phyloP scores from a whole-genome alignment of 2,113 vertebrate genomes.

The Corythoichthys intestinalis region DNA sequence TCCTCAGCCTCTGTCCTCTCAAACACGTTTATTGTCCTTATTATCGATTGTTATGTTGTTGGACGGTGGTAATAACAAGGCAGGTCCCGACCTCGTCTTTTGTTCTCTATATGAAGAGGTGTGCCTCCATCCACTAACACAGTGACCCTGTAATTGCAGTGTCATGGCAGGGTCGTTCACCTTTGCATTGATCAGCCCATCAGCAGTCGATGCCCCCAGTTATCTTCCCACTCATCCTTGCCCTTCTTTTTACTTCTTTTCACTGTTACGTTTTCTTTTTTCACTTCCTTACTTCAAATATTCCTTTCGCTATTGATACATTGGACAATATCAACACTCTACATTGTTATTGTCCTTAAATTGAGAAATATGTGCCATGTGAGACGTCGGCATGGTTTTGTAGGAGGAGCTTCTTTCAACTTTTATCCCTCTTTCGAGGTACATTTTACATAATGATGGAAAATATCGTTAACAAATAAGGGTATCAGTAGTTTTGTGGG shows the following conservation, averaged over 20 bases:
- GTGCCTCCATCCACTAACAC: background rate
- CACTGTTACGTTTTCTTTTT: background rate
- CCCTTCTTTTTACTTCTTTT: slow-evolving; percentile 14
- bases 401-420: background rate
- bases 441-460: background rate
- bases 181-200: slow-evolving; percentile 33
- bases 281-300: background rate
- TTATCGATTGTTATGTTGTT: slow-evolving; percentile 15
- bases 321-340: background rate
- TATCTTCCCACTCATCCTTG: slow-evolving; percentile 13
- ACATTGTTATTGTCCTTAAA: background rate
- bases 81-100: slow-evolving; percentile 20
- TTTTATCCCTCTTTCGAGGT: background rate
- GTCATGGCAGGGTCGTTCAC: slow-evolving; percentile 29
- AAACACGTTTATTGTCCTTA: slow-evolving; percentile 2
- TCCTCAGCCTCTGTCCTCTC: background rate
- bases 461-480: too few species aligned
- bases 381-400: background rate
- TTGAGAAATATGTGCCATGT: background rate
- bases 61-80: slow-evolving; percentile 10
- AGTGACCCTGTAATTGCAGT: slow-evolving; percentile 36
- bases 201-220: slow-evolving; percentile 24
- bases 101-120: slow-evolving; percentile 8
- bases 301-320: slow-evolving; percentile 5
- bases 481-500: too few species aligned